These are phyloP conservation scores for Kryphioiulus occultus DNA, from an alignment of 2,888 invertebrate species.

Conservation along the genomic window DNA sequence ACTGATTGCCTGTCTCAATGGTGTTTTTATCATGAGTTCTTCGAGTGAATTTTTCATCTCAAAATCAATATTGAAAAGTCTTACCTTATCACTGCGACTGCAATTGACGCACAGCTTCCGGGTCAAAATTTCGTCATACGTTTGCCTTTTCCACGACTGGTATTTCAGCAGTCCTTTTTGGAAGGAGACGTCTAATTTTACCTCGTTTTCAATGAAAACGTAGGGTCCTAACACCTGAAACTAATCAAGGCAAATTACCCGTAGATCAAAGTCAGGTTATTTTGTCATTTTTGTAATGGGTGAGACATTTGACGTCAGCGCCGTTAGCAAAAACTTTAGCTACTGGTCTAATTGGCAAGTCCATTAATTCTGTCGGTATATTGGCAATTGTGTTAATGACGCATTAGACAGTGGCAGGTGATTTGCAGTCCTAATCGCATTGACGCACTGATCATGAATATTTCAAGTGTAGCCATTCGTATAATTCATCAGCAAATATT, in stretches of 20 bases:
- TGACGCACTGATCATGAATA: not conserved
- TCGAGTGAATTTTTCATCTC: not conserved
- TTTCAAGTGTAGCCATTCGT: not conserved
- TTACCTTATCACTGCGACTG: constrained; percentile 28
- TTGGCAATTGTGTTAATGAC: not conserved
- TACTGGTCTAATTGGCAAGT: not conserved
- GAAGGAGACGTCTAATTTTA: constrained; percentile 45
- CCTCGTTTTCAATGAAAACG: constrained; percentile 37
- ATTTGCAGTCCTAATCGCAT: not conserved
- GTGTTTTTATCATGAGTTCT: not conserved
- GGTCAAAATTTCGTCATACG: constrained; percentile 39
- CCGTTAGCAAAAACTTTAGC: not conserved
- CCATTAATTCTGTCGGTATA: not conserved
- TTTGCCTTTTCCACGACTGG: constrained; percentile 45
- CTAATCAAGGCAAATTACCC: not conserved
- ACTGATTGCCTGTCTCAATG: not conserved
- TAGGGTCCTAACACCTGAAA: constrained; percentile 45
- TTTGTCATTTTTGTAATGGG: not conserved
- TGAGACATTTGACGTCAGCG: not conserved
- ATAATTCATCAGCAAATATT: not conserved
- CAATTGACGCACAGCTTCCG: constrained; percentile 3
- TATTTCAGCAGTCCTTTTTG: constrained; percentile 17
- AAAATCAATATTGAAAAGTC: not conserved
- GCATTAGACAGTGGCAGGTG: not conserved
- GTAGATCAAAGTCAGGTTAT: not conserved